Base-by-base conservation (phyloP, 2,888 invertebrate genomes). In the Belgica antarctica region DNA sequence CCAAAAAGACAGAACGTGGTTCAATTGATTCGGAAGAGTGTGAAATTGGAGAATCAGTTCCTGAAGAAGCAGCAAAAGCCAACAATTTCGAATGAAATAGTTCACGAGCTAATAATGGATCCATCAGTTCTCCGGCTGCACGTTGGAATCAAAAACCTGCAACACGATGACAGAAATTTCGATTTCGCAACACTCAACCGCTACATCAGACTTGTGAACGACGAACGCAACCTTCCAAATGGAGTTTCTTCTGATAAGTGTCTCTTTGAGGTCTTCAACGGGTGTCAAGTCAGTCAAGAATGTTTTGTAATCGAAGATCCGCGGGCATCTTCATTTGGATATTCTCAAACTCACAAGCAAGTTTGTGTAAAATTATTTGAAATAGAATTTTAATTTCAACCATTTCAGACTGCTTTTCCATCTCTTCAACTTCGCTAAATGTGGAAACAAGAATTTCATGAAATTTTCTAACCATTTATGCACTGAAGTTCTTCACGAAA, bases 371-470 rank as follows among this genome's bases (percentile, higher is more conserved):
- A 4, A 52, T 22, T 17, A 22, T 52, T 3, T 41, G 41, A 4
- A n/a, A 41, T 52, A 10, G 22, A 52, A 12, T 52, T 17, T 5
- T 52, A n/a, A n/a, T n/a, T 5, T 52, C 52, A 52, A 2, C 25
- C 61, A 17, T 62, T 36, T 19, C 15, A 65, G 65, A 47, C 8
- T 68, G 8, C 10, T 68, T 22, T 68, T 57, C 25, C 68, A 68
- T 19, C 15, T 68, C n/a, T 2, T 68, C 1, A 57, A 31, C 31
- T 4, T 19, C 25, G 12, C 57, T n/a, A 19, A 2, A 3, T 68
- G 68, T 34, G 19, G 15, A n/a, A 17, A 10, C 31, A 15, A 34
- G 4, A 68, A 52, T 1, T 68, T 68, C 15, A 1, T 19, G 1
- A n/a, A 22, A 22, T 57, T 68, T 34, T 57, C 52, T 1, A 4